phyloP scores from a whole-genome alignment of 2,888 invertebrate genomes.

The Brenthis ino region DNA sequence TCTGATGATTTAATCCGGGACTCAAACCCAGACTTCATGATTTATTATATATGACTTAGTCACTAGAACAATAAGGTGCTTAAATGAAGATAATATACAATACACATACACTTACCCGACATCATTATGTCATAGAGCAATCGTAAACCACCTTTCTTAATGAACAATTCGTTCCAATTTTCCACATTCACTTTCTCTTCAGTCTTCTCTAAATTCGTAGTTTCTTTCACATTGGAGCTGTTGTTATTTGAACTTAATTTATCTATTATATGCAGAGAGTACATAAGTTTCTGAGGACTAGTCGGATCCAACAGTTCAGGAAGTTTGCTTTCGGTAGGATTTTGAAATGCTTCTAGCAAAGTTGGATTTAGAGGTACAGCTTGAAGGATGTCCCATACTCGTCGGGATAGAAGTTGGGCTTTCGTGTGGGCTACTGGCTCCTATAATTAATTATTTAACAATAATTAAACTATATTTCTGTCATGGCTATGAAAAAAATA shows the following conservation, averaged over 20 bases:
- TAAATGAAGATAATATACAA: too few relatives aligned
- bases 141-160: constrained; percentile 92
- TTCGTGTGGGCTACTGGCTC: constrained; percentile 90
- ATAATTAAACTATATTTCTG: too few relatives aligned
- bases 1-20: too few relatives aligned
- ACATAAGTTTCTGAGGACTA: constrained; percentile 97
- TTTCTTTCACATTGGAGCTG: constrained; percentile 59
- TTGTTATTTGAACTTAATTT: constrained; percentile 68
- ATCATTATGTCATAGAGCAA: constrained; percentile 96
- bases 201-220: constrained; percentile 56
- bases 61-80: too few relatives aligned
- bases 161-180: constrained; percentile 90
- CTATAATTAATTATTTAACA: constrained; percentile 56
- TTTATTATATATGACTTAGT: too few relatives aligned
- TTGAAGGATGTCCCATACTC: constrained; percentile 97
- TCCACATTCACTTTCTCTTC: constrained; percentile 64
- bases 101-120: constrained; percentile 81
- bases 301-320: constrained; percentile 91
- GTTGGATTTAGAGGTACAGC: constrained; percentile 95
- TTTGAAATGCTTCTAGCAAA: constrained; percentile 91
- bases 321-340: constrained; percentile 85
- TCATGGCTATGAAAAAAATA: too few relatives aligned
- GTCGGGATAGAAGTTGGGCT: constrained; percentile 93
- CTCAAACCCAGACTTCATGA: too few relatives aligned
- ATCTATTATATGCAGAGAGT: constrained; percentile 93